These are phyloP conservation scores for Reticulitermes speratus DNA, from an alignment of 1,140 invertebrate species.

Conservation along the genomic window DNA sequence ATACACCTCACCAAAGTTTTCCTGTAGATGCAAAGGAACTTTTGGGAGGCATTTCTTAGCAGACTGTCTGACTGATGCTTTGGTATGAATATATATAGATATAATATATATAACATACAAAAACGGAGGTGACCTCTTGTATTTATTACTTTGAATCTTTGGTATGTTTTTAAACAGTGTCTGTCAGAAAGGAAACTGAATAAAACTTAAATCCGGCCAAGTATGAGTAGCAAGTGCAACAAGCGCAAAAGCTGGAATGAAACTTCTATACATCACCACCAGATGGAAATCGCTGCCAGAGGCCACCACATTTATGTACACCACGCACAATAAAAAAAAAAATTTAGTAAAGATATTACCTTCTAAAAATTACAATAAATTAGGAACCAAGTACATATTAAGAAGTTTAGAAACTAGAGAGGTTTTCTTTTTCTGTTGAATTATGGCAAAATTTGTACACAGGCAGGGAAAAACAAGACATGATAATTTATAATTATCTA, in stretches of 20 bases:
- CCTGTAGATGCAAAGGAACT: background rate
- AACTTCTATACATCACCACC: conserved; percentile 22
- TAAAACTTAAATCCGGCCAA: background rate
- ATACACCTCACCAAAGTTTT: background rate
- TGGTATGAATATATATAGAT: conserved; percentile 20
- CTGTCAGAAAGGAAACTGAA: background rate
- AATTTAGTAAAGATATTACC: conserved; percentile 26
- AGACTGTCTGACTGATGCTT: conserved; percentile 23
- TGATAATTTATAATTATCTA: conserved; percentile 30
- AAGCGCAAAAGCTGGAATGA: conserved; percentile 23
- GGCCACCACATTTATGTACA: conserved; percentile 18
- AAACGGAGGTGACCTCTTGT: conserved; percentile 26
- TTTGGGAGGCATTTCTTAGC: background rate
- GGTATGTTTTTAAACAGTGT: conserved; percentile 3
- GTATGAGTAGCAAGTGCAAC: background rate
- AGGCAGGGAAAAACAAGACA: conserved; percentile 28
- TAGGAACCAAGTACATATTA: conserved; percentile 35
- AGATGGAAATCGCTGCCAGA: conserved; percentile 21
- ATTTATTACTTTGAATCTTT: conserved; percentile 20
- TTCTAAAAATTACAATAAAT: conserved; percentile 34
- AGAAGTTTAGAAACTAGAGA: conserved; percentile 29
- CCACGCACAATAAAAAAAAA: conserved; percentile 9
- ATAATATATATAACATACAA: background rate
- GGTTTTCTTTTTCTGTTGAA: conserved; percentile 18
- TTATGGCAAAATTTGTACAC: conserved; percentile 34